These are phyloP conservation scores for Crotalus tigris DNA, from an alignment of 2,113 vertebrate genomes.

Conservation along the genomic window DNA sequence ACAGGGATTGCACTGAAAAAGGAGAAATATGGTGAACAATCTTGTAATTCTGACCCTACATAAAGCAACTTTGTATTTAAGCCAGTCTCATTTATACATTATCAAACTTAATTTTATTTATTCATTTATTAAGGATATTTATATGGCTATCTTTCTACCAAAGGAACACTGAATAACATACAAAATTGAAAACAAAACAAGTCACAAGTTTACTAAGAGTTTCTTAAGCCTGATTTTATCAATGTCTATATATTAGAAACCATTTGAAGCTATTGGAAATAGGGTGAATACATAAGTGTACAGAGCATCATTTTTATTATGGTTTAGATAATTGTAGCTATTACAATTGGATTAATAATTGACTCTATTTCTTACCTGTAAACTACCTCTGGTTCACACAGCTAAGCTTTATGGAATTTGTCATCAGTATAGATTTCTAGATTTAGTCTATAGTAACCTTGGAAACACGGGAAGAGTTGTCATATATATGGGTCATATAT, in stretches of 20 bases:
- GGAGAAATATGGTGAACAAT: no score
- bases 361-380: background rate
- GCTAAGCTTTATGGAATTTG: background rate
- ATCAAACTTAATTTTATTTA: background rate
- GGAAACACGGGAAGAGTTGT: no score
- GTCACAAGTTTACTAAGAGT: background rate
- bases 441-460: no score
- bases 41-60: background rate
- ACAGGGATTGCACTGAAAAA: background rate
- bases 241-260: background rate
- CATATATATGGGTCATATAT: background rate
- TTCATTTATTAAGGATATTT: background rate
- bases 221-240: background rate
- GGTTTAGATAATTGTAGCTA: background rate
- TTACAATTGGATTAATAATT: background rate
- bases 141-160: background rate
- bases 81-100: background rate
- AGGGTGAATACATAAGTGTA: background rate
- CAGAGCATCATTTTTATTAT: background rate
- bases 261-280: background rate
- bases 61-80: background rate
- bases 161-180: background rate
- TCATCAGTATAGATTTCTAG: background rate
- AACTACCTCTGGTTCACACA: background rate
- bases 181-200: background rate